Evolutionary conservation across 2,888 invertebrate genomes (phyloP), one percentile per base, ranked within the genome.

Genomic region (Periphyllus acericola): DNA sequence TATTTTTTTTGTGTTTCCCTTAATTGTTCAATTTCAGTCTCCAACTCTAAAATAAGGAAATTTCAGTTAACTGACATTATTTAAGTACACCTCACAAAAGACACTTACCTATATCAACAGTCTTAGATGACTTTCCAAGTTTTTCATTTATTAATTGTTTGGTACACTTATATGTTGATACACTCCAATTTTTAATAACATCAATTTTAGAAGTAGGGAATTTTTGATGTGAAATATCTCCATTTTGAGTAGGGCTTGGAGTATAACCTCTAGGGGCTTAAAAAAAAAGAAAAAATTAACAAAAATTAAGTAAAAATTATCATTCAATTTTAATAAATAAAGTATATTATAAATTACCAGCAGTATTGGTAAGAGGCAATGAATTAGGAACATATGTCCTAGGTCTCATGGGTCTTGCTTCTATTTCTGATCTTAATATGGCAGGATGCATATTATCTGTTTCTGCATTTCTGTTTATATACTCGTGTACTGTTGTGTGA

Each of bases 121-220:
- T 97, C 89, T 97, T 93, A 17, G 97, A 96, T 76, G 96, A 96
- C 93, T 98, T 99, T 32, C 99, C 99, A 88, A 99, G 93, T 91
- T 97, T 98, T 92, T 99, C 99, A 90, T 98, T 96, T 92, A 99
- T 95, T 89, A 98, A 94, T 92, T 99, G 99, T 91, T 97, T 96
- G 11, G 99, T 99, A 92, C 99, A 99, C 92, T 99, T 99, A 92
- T 98, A 99, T 0, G 99, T 99, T 89, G 98, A 98, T 91, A 99
- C 96, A 89, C 98, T 97, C 99, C 99, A 99, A 91, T 96, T 97
- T 91, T 96, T 97, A 89, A 99, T 93, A 89, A 96, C 95, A 92
- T 99, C 99, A 91, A 99, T 95, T 92, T 97, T 96, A 78, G 96
- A 96, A 36, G 89, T 55, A 29, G 89, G 80, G 66, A 83, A 84